phyloP scores from a whole-genome alignment of 2,888 invertebrate species.

The Acleris laterana region DNA sequence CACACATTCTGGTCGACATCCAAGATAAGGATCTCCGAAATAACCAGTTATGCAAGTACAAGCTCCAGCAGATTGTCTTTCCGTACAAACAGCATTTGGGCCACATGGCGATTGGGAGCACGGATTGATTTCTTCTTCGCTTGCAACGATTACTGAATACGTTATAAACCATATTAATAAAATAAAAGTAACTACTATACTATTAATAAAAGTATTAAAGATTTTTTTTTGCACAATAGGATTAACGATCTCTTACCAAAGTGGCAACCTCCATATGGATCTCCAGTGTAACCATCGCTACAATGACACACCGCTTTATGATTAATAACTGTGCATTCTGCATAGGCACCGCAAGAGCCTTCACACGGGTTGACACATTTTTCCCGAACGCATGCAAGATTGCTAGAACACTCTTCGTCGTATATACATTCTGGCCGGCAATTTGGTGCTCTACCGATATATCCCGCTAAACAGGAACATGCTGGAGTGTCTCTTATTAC shows the following conservation, averaged over 20 bases:
- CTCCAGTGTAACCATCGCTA: slow-evolving; percentile 90
- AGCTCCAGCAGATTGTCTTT: slow-evolving; percentile 92
- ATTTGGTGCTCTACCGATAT: slow-evolving; percentile 92
- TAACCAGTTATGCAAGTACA: slow-evolving; percentile 93
- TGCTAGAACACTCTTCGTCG: slow-evolving; percentile 93
- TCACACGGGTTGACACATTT: slow-evolving; percentile 93
- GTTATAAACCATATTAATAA: slow-evolving; percentile 18
- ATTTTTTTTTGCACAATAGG: slow-evolving; percentile 3
- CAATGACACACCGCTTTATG: slow-evolving; percentile 94
- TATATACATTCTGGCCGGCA: slow-evolving; percentile 94
- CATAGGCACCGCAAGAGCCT: slow-evolving; percentile 92
- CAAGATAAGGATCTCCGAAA: slow-evolving; percentile 93
- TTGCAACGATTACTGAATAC: slow-evolving; percentile 81
- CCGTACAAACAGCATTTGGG: slow-evolving; percentile 92
- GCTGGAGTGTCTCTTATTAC: slow-evolving; percentile 90
- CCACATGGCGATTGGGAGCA: slow-evolving; percentile 95
- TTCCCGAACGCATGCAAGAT: slow-evolving; percentile 92
- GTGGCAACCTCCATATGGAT: slow-evolving; percentile 92
- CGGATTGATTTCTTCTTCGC: slow-evolving; percentile 88
- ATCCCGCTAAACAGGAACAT: slow-evolving; percentile 91
- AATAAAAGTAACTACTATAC: neutral
- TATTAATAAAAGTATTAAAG: neutral
- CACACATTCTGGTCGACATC: slow-evolving; percentile 94
- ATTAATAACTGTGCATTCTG: slow-evolving; percentile 91
- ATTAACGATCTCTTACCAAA: slow-evolving; percentile 63